These are phyloP conservation scores for Archivesica marissinica DNA, from an alignment of 1,140 invertebrate genomes.

Conservation along the genomic window DNA sequence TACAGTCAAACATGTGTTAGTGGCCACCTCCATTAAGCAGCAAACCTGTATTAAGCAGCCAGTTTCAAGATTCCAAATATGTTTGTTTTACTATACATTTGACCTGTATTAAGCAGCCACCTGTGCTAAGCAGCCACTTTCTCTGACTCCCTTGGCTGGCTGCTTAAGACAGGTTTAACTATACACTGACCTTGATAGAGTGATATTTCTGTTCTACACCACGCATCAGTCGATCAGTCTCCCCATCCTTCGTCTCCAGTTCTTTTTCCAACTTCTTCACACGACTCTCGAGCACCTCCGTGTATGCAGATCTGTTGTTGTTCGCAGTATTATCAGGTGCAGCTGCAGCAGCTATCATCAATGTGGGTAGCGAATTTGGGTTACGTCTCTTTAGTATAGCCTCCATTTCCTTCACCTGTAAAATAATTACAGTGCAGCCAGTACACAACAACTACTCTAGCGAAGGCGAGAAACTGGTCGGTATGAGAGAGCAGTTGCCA, in stretches of 20 bases:
- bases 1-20: too few species aligned
- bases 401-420: conserved; percentile 83
- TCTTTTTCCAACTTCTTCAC: conserved; percentile 80
- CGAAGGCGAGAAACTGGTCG: too few species aligned
- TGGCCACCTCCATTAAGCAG: too few species aligned
- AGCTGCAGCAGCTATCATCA: conserved; percentile 81
- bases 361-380: conserved; percentile 81
- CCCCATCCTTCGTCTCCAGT: conserved; percentile 78
- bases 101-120: too few species aligned
- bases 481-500: too few species aligned
- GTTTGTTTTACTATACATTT: too few species aligned
- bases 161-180: too few species aligned
- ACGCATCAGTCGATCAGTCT: conserved; percentile 74
- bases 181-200: conserved; percentile 78
- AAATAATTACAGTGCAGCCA: background rate
- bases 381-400: conserved; percentile 78
- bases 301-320: conserved; percentile 59
- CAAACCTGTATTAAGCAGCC: too few species aligned
- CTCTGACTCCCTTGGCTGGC: too few species aligned
- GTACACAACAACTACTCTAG: too few species aligned
- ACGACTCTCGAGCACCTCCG: conserved; percentile 77
- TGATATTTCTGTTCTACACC: conserved; percentile 83
- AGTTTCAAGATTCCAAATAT: too few species aligned
- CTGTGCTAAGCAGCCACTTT: too few species aligned
- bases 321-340: conserved; percentile 58